Base-by-base conservation (phyloP, 2,113 vertebrate species). In the Rhodinocichla rosea region DNA sequence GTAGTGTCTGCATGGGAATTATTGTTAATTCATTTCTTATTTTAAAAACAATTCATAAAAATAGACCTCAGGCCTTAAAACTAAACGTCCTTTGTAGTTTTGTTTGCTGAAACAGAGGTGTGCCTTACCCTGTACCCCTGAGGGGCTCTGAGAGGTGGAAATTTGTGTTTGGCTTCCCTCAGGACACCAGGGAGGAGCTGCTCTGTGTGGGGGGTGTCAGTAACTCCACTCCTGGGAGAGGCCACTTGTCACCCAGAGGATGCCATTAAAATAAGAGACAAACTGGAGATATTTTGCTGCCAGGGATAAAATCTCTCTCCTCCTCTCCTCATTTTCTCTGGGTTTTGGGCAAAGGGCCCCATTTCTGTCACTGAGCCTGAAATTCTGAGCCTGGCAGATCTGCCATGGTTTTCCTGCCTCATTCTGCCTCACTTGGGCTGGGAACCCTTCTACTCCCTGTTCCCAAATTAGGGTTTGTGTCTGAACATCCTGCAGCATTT, bases 31-130 rank as follows among this genome's bases (percentile, higher is more conserved):
- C 11, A 10, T 45, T 33, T 23, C 33, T 67, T 42, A 9, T 16
- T 40, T 39, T 0, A 0, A 20, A 32, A 47, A 12, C 4, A 3
- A 22, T 44, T 44, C 3, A 2, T 11, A 26, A 27, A 75, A 67
- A 11, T 2, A 28, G n/a, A 15, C 24, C 15, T 77, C 40, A n/a
- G 28, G 22, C 24, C 30, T 88, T 35, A 42, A 20, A 32, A 1
- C 0, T 13, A 16, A 52, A 33, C 16, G 15, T 53, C 14, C 39
- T 79, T 3, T 9, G 5, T 63, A 3, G n/a, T 30, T 74, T 57
- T 45, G 6, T 50, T 37, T 35, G 10, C 27, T 67, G 69, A 23
- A 62, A 10, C 22, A 30, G 53, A 22, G 65, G 3, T 28, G 42
- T 1, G 16, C 32, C n/a, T 90, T 40, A 1, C n/a, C 76, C 27